Base-by-base conservation (phyloP, 2,888 invertebrate genomes). In the Xestia ashworthii region DNA sequence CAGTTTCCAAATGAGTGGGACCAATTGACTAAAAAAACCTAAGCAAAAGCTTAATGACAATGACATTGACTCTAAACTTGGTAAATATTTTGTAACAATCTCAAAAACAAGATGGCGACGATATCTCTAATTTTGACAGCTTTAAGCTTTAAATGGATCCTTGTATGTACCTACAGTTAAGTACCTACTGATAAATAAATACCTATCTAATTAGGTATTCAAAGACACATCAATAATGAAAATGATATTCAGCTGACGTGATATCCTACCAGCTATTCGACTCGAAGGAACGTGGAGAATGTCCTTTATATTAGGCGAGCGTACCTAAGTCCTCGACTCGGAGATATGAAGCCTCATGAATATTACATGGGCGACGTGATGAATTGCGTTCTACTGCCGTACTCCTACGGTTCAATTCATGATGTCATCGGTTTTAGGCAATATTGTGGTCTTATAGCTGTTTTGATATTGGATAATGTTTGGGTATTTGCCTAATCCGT, bases 351-450 rank as follows among this genome's bases (percentile, higher is more conserved):
- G 50, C 77, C 55, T 71, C 76, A 81, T 87, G 76, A 82, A 82
- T 79, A 85, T 82, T 85, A 80, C 70, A 87, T 87, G 25, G 14
- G 0, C 25, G 5, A 84, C 80, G 80, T 84, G 87, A 87, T 79
- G 66, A 65, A 84, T 74, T 73, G 75, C 64, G 62, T 38, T 22
- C 46, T 41, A 73, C 41, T 71, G 62, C 50, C 71, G 8, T 68
- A 65, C 48, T 78, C 38, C 74, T 71, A 55, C 44, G 14, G 64
- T 41, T 41, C 12, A 73, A 55, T 76, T 76, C 25, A 25, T 83
- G 60, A 82, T 77, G 50, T 79, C 77, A 78, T 66, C 16, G n/a
- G 38, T 8, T 80, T 48, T 25, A 46, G 53, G 16, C 46, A 38
- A 50, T 50, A 3, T 70, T 41, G n/a, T 46, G 16, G 41, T 32